Base-by-base conservation (phyloP, 2,888 invertebrate genomes). In the Neria commutata region DNA sequence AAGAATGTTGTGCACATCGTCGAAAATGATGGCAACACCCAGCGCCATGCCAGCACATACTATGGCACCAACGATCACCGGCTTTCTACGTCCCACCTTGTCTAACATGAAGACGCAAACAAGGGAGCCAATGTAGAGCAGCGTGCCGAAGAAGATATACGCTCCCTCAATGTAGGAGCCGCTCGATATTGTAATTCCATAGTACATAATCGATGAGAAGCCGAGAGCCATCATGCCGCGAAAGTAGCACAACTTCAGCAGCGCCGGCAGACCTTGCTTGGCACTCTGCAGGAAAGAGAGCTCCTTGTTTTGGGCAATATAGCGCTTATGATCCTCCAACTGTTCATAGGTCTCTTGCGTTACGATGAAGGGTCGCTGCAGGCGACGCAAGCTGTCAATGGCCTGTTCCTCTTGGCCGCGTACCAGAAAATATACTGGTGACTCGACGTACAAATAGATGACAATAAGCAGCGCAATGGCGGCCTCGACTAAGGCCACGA, bases 321-420 rank as follows among this genome's bases (percentile, higher is more conserved):
- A 73, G 1, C 60, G 63, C 37, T 76, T 80, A 40, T 69, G 74
- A 48, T 80, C 79, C 11, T 72, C 70, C 37, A 77, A 54, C 33
- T 66, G 70, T 1, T 61, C 61, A 34, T 70, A 72, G 0, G 77
- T 76, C 46, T 76, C 75, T 1, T 64, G 53, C 1, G 70, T 74
- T 11, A 71, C 19, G 0, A 55, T 54, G 2, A 48, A 19, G 0
- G 77, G 73, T 1, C 58, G 60, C 48, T 80, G 78, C 3, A 79
- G 62, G 2, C 71, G 69, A 1, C 76, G 70, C 24, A 78, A 56
- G 1, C 64, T 49, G 2, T 79, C 70, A 0, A 75, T 59, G 1
- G 81, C 79, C 23, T 61, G 54, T 19, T 65, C 46, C 33, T 78
- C 77, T 1, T 75, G 62, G 3, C 66, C 67, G 24, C 66, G 70